Evolutionary conservation across 1,140 invertebrate genomes (phyloP).

Genomic region (Hormaphis cornu): DNA sequence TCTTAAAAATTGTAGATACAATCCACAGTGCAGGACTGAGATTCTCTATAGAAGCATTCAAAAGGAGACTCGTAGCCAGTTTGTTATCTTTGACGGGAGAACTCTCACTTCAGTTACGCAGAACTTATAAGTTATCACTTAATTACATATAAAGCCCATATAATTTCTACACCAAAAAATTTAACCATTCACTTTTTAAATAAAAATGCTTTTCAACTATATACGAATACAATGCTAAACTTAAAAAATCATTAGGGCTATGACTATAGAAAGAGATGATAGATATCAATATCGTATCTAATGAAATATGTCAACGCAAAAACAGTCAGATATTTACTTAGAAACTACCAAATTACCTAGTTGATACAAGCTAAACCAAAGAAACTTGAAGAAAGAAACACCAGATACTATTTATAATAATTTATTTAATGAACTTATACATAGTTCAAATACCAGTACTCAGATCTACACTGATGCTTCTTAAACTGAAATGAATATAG

Average conservation of each 20-base stretch:
- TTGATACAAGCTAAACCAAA: neutral
- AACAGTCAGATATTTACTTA: neutral
- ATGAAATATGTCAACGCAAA: neutral
- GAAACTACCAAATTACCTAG: neutral
- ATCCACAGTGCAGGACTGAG: neutral
- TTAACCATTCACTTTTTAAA: neutral
- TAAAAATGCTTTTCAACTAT: neutral
- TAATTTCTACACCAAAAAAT: neutral
- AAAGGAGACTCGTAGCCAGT: neutral
- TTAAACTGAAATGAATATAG: no score
- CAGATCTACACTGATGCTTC: neutral
- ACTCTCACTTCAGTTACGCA: neutral
- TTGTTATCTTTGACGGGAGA: neutral
- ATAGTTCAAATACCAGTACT: neutral
- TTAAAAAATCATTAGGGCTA: no score
- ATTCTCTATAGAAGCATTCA: neutral
- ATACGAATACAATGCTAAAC: neutral
- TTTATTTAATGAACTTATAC: neutral
- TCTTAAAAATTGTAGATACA: no score
- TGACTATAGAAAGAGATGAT: neutral
- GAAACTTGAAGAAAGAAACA: neutral
- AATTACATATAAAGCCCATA: neutral
- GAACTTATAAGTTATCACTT: neutral
- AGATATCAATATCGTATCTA: neutral
- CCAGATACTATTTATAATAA: no score